A percentile compares a stretch with the other conserved stretches of the same genome.
phyloP scores from a whole-genome alignment of 2,113 vertebrate species.

The Ammospiza nelsoni region DNA sequence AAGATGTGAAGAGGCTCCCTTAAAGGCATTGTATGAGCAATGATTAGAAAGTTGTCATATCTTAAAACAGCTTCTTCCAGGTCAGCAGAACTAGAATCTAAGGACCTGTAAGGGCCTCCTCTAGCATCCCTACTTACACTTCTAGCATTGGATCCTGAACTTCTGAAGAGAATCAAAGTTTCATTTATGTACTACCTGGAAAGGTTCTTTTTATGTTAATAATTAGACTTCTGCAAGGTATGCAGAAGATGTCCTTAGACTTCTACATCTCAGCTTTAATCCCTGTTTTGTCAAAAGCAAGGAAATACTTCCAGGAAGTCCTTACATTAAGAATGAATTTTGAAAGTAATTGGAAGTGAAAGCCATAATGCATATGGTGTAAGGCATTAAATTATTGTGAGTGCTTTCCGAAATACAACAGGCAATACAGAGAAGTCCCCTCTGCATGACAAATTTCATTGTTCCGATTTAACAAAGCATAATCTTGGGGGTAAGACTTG shows the following conservation, averaged over 20 bases:
- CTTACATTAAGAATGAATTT: not conserved
- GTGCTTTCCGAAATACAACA: not conserved
- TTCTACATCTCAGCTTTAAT: not conserved
- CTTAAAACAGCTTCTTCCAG: not conserved
- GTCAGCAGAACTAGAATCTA: not conserved
- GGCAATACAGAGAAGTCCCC: not conserved
- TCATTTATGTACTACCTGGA: not conserved
- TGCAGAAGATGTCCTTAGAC: not conserved
- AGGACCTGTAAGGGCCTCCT: not conserved
- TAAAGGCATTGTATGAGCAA: not conserved
- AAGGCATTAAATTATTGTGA: not conserved
- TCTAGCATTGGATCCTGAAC: not conserved
- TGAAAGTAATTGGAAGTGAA: not conserved
- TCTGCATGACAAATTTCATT: not conserved
- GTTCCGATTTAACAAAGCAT: not conserved
- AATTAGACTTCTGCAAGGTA: not conserved
- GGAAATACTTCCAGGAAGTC: not conserved
- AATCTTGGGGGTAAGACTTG: not conserved
- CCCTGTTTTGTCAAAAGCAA: not conserved
- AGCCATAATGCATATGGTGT: not conserved
- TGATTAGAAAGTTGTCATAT: not conserved
- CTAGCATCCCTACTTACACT: not conserved
- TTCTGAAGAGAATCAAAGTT: not conserved
- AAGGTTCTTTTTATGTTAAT: not conserved
- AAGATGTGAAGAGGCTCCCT: not conserved